Conservation (phyloP, 2,888 invertebrate species). For the Leptarthrus brevirostris region DNA sequence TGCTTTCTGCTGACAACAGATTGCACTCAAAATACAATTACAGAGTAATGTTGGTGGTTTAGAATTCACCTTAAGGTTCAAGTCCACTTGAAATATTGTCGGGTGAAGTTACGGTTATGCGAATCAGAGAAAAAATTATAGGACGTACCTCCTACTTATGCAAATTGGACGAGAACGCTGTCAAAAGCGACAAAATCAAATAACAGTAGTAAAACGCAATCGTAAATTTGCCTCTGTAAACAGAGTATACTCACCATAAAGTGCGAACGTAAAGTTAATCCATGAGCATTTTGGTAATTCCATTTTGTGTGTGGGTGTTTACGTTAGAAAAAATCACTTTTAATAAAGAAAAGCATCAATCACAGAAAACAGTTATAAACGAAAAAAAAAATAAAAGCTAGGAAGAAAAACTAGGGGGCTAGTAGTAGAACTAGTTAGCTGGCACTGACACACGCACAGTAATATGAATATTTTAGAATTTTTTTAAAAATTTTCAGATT, state of each 20-base stretch:
- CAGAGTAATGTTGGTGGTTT: too few relatives aligned
- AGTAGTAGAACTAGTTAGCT: not conserved
- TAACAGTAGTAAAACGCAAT: too few relatives aligned
- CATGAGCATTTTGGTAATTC: slow-evolving; percentile 51
- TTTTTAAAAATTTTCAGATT: not conserved
- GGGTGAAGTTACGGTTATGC: too few relatives aligned
- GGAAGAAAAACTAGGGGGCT: not conserved
- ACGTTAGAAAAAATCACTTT: slow-evolving; percentile 1
- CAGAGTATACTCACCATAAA: slow-evolving; percentile 49
- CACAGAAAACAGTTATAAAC: slow-evolving; percentile 32
- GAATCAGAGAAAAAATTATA: too few relatives aligned
- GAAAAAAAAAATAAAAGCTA: slow-evolving; percentile 1
- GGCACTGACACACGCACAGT: not conserved
- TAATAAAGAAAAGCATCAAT: slow-evolving; percentile 18
- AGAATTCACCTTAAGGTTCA: too few relatives aligned
- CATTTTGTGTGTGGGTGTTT: slow-evolving; percentile 44
- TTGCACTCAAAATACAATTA: too few relatives aligned
- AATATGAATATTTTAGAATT: not conserved
- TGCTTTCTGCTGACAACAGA: too few relatives aligned
- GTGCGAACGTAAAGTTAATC: slow-evolving; percentile 50
- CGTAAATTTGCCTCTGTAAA: too few relatives aligned
- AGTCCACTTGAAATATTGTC: too few relatives aligned
- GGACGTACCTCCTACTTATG: not conserved
- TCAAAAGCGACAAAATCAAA: not conserved
- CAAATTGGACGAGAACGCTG: not conserved